These are phyloP conservation scores for Rhinoptilus africanus DNA, from an alignment of 2,113 vertebrate genomes.

Conservation along the genomic window DNA sequence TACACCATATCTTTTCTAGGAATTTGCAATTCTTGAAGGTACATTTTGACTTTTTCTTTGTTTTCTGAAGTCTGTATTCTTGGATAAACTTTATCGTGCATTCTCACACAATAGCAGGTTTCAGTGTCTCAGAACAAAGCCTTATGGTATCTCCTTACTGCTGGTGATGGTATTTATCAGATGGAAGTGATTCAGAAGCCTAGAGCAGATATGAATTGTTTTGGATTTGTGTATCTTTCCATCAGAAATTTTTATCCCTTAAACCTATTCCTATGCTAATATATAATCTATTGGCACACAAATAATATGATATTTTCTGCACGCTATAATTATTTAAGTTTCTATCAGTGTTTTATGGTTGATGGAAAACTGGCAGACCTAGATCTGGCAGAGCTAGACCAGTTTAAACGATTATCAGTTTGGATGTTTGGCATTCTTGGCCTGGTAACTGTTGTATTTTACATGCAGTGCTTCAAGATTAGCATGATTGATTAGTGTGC, in stretches of 20 bases:
- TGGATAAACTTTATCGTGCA: background rate
- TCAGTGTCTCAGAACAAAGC: background rate
- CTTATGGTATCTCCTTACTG: background rate
- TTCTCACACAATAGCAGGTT: background rate
- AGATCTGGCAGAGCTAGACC: background rate
- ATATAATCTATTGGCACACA: background rate
- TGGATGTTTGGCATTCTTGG: constrained; percentile 36
- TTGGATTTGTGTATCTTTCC: background rate
- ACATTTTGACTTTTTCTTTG: background rate
- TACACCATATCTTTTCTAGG: background rate
- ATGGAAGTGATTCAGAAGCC: background rate
- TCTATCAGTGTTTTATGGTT: background rate
- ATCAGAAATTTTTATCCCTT: background rate
- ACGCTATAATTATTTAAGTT: background rate
- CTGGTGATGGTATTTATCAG: background rate
- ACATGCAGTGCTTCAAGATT: constrained; percentile 41
- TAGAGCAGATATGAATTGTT: background rate
- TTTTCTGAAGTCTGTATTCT: background rate
- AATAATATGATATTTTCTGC: background rate
- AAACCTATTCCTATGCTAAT: background rate
- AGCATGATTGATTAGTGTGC: constrained; percentile 33
- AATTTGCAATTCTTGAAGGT: background rate
- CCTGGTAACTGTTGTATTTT: constrained; percentile 12
- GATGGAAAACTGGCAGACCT: constrained; percentile 17
- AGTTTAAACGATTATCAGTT: background rate